These are phyloP conservation scores for Urocolius indicus DNA, from an alignment of 2,113 vertebrate species.

Conservation along the genomic window DNA sequence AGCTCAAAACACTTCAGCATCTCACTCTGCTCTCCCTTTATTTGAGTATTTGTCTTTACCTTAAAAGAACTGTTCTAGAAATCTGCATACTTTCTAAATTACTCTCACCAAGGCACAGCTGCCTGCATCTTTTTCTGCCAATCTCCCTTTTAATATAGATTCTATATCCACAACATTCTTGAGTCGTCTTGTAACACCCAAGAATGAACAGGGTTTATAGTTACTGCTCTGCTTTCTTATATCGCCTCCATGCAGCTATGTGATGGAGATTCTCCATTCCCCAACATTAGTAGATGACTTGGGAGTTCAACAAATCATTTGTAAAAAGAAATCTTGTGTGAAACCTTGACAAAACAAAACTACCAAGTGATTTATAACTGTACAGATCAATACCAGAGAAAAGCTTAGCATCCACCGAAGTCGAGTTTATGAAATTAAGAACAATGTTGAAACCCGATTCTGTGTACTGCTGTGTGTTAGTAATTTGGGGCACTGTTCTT, in stretches of 20 bases:
- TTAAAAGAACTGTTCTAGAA: not conserved
- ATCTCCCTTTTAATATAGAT: not conserved
- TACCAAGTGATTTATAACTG: not conserved
- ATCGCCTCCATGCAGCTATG: not conserved
- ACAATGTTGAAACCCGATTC: not conserved
- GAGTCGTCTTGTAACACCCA: not conserved
- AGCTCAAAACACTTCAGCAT: not conserved
- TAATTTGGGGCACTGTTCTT: constrained; percentile 1
- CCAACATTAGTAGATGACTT: not conserved
- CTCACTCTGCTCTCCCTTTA: not conserved
- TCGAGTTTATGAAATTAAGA: not conserved
- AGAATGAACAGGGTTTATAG: not conserved
- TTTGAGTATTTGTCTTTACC: not conserved
- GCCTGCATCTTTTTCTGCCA: not conserved
- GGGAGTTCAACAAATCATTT: not conserved
- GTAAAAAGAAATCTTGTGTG: not conserved
- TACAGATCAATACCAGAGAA: not conserved
- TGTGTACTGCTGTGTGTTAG: not conserved
- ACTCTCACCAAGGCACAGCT: not conserved
- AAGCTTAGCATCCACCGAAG: not conserved
- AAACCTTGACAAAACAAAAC: not conserved
- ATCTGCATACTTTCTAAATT: not conserved
- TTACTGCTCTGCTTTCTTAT: not conserved
- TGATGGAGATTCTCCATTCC: not conserved
- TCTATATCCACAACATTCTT: not conserved